Evolutionary conservation across 2,888 invertebrate species (phyloP), one percentile per base, ranked within the genome.

Genomic region (Ypsolopha sequella): DNA sequence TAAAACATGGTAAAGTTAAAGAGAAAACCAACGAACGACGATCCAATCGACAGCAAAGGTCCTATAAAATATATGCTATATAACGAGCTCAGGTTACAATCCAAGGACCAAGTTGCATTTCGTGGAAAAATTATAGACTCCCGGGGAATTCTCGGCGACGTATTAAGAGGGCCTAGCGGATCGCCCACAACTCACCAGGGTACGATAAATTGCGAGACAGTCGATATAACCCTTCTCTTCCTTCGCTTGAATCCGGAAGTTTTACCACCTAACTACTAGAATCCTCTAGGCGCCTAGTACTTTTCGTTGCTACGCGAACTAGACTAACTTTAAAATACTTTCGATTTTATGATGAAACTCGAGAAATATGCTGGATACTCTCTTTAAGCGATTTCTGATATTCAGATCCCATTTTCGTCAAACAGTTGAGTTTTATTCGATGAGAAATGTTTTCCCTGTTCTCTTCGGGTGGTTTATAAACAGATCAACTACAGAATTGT

Each of bases 71-170:
- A 24, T 24, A 4, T 24, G 24, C 48, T 52, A 47, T 51, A 52
- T 54, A 52, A 55, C 52, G 48, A 49, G 52, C 54, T 54, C 52
- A 50, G 50, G 54, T 52, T 59, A 60, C 58, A 60, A 56, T 61
- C 62, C 61, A 61, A 55, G 59, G 61, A 55, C 59, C 58, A 59
- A 63, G 58, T 67, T 63, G 65, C 62, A 66, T 66, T 64, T 58
- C 24, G 63, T 60, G 60, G 63, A 51, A 72, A 73, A 80, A 75
- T 74, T 77, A 77, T 78, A 64, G 70, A 67, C 78, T 69, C 76
- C 52, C 60, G 76, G 77, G 80, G 69, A 70, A 73, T 68, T 61
- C 70, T 72, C 66, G 66, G 60, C 71, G 76, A 79, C 80, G 77
- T 73, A 74, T 78, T 77, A 77, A 74, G 69, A 67, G 68, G 54